Evolutionary conservation across 1,140 invertebrate genomes (phyloP).

Genomic region (Drosophila guanche): DNA sequence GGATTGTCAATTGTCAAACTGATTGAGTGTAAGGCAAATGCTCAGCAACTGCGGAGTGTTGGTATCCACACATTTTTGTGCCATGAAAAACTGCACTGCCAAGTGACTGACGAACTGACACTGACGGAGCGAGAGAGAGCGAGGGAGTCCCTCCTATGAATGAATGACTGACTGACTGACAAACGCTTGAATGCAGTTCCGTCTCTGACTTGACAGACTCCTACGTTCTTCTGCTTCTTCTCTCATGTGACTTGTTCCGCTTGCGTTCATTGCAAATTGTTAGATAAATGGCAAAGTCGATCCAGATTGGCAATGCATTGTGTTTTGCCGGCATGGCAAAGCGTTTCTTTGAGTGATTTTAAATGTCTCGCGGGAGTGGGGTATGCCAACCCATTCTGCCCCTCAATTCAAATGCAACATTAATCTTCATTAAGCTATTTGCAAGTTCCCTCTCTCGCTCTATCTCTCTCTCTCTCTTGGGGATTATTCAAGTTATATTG

Average conservation of each 20-base stretch:
- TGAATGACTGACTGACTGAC: slow-evolving; percentile 29
- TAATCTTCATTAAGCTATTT: slow-evolving; percentile 73
- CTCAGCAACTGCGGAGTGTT: slow-evolving; percentile 20
- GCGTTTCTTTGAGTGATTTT: slow-evolving; percentile 34
- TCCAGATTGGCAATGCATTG: slow-evolving; percentile 50
- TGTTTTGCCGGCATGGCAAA: slow-evolving; percentile 1
- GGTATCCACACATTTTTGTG: slow-evolving; percentile 19
- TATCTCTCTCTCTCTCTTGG: background rate
- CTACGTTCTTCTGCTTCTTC: slow-evolving; percentile 1
- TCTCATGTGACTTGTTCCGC: slow-evolving; percentile 38
- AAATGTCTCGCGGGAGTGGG: slow-evolving; percentile 21
- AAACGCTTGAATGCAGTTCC: slow-evolving; percentile 33
- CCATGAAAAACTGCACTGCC: slow-evolving; percentile 47
- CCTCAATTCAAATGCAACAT: slow-evolving; percentile 48
- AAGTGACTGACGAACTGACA: slow-evolving; percentile 28
- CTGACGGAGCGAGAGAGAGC: background rate
- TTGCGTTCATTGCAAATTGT: slow-evolving; percentile 52
- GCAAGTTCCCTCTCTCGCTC: slow-evolving; percentile 8
- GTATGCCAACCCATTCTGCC: slow-evolving; percentile 3
- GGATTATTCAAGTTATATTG: slow-evolving; percentile 21
- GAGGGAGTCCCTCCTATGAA: background rate
- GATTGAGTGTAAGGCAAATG: slow-evolving; percentile 71
- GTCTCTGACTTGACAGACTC: slow-evolving; percentile 20
- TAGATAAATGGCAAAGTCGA: slow-evolving; percentile 67
- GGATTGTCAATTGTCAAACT: slow-evolving; percentile 71